Conservation (phyloP, 1,140 invertebrate genomes). For the Sminthurinus signatus region DNA sequence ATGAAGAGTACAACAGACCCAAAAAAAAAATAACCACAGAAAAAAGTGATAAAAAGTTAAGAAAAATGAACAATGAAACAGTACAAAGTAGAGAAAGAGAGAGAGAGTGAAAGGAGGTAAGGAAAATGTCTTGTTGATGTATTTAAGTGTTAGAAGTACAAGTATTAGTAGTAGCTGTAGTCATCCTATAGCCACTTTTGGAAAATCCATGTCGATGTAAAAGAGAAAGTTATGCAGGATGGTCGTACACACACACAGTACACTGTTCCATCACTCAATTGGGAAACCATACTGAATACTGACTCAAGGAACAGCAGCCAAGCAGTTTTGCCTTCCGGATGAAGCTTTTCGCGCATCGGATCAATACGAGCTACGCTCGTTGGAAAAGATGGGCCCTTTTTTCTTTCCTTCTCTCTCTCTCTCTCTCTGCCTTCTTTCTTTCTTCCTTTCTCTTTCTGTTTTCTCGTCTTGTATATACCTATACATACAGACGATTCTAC, state of each 20-base stretch:
- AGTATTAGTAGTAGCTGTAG: neutral
- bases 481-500: too few species aligned
- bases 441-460: neutral
- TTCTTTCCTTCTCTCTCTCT: neutral
- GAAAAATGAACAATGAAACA: too few species aligned
- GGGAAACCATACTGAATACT: conserved; percentile 12
- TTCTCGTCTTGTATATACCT: neutral
- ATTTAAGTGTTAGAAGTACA: neutral
- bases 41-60: too few species aligned
- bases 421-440: neutral
- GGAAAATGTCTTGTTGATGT: too few species aligned
- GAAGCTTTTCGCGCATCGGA: conserved; percentile 22
- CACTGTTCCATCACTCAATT: neutral
- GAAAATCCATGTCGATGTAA: too few species aligned
- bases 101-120: too few species aligned
- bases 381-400: neutral
- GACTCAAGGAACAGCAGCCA: conserved; percentile 6
- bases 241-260: too few species aligned
- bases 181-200: too few species aligned
- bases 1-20: neutral
- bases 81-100: neutral
- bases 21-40: too few species aligned
- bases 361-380: conserved; percentile 11
- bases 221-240: too few species aligned
- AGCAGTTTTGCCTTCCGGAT: conserved; percentile 24